A percentile compares a stretch with the other conserved stretches of the same genome.
Conservation (phyloP, 2,113 vertebrate species). For the Oxygymnocypris stewartii region DNA sequence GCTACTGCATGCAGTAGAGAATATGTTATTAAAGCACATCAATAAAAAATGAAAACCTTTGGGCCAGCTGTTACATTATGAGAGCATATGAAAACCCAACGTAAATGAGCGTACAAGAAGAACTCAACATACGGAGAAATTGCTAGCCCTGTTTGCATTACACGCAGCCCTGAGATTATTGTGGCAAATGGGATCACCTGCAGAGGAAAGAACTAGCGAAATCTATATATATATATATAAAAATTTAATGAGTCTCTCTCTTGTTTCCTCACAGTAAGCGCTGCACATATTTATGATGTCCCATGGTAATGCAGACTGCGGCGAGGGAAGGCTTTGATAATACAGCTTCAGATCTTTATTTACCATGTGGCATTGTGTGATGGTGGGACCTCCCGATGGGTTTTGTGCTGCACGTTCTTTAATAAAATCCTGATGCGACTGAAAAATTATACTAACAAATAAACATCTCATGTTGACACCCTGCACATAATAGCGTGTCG, state of each 20-base stretch:
- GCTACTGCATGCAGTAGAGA: conserved; percentile 41
- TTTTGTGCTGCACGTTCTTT: conserved; percentile 16
- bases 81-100: conserved; percentile 52
- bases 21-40: conserved; percentile 59
- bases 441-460: conserved; percentile 34
- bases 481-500: not conserved
- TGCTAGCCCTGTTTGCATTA: conserved; percentile 38
- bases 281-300: conserved; percentile 42
- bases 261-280: conserved; percentile 38
- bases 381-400: conserved; percentile 19
- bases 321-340: conserved; percentile 50
- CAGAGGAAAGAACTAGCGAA: conserved; percentile 21
- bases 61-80: conserved; percentile 55
- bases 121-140: conserved; percentile 47
- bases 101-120: conserved; percentile 41
- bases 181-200: conserved; percentile 51
- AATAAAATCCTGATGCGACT: not conserved
- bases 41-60: conserved; percentile 60
- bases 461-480: conserved; percentile 24
- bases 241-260: conserved; percentile 48
- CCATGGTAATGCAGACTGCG: conserved; percentile 30
- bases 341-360: conserved; percentile 58
- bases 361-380: conserved; percentile 43
- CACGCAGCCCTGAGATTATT: conserved; percentile 51
- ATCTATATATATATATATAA: conserved; percentile 41